These are phyloP conservation scores for Montifringilla adamsi DNA, from an alignment of 2,113 vertebrate genomes.

Conservation along the genomic window DNA sequence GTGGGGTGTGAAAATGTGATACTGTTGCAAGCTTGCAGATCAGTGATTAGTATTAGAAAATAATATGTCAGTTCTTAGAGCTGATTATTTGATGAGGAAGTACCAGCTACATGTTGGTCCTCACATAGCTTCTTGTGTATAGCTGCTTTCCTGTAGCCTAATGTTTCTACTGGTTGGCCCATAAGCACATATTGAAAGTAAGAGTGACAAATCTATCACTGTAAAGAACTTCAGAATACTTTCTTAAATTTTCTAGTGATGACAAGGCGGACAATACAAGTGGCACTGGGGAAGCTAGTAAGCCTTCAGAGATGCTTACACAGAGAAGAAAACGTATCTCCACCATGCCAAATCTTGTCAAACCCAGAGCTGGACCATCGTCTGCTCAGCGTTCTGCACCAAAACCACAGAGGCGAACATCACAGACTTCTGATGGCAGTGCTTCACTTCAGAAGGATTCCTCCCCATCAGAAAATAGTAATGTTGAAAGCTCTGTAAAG, in stretches of 20 bases:
- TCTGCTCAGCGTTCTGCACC: conserved; percentile 37
- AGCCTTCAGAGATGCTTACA: conserved; percentile 57
- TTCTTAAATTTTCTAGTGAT: conserved; percentile 68
- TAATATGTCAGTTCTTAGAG: background rate
- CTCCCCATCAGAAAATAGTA: background rate
- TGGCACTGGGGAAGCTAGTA: conserved; percentile 40
- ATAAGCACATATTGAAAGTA: background rate
- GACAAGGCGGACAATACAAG: conserved; percentile 53
- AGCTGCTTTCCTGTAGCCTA: background rate
- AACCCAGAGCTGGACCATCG: conserved; percentile 72
- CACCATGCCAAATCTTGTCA: conserved; percentile 78
- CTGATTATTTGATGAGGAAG: background rate
- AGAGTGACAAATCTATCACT: background rate
- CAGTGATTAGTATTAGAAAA: background rate
- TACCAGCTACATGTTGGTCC: background rate
- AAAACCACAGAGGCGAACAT: conserved; percentile 58
- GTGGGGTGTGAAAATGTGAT: rapidly evolving
- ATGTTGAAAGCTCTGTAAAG: conserved; percentile 23
- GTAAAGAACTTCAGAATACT: background rate
- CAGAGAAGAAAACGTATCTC: conserved; percentile 88
- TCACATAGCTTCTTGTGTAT: background rate
- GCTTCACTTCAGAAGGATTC: conserved; percentile 17
- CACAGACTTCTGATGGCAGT: background rate
- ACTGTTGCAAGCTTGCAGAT: background rate
- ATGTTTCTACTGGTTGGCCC: background rate